Percentiles rank a stretch among this genome's conserved stretches.
Conservation (phyloP, 64 coral and sea anemone genomes). For the Cladopsammia gracilis region DNA sequence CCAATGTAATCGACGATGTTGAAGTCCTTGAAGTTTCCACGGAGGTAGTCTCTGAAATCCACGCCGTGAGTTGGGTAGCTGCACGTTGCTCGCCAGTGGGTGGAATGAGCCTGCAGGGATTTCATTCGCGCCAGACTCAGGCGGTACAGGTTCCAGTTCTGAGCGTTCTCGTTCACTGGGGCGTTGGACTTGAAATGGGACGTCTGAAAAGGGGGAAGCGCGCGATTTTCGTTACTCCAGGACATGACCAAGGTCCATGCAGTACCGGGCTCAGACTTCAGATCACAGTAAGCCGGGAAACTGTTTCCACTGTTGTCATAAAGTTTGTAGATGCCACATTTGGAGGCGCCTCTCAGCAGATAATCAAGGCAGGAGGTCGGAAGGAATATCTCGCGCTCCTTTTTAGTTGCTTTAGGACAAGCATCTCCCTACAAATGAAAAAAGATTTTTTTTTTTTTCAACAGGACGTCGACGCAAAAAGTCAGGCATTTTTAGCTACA, state of each 20-base stretch:
- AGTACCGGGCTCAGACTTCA: slow-evolving; percentile 65
- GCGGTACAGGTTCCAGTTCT: slow-evolving; percentile 35
- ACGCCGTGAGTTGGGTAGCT: slow-evolving; percentile 31
- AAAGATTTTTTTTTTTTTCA: no score
- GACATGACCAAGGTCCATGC: slow-evolving; percentile 60
- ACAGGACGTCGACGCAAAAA: no score
- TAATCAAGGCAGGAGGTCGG: slow-evolving; percentile 50
- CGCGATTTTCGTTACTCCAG: slow-evolving; percentile 2
- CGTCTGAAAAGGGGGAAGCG: background rate
- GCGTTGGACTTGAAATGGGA: slow-evolving; percentile 3
- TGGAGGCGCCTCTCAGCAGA: background rate
- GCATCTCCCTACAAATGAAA: background rate
- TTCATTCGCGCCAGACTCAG: slow-evolving; percentile 25
- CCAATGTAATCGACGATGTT: slow-evolving; percentile 62
- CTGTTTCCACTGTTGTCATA: slow-evolving; percentile 10
- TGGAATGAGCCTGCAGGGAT: slow-evolving; percentile 31
- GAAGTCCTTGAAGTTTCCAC: slow-evolving; percentile 54
- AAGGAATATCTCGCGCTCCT: background rate
- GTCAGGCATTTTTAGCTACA: no score
- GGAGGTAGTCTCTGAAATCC: slow-evolving; percentile 42
- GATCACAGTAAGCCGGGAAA: slow-evolving; percentile 58
- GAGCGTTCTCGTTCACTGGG: slow-evolving; percentile 49
- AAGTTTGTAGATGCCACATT: slow-evolving; percentile 38
- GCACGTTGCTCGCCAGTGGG: slow-evolving; percentile 57
- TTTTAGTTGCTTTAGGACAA: background rate